Conservation (phyloP, 2,113 vertebrate species). For the Candoia aspera region DNA sequence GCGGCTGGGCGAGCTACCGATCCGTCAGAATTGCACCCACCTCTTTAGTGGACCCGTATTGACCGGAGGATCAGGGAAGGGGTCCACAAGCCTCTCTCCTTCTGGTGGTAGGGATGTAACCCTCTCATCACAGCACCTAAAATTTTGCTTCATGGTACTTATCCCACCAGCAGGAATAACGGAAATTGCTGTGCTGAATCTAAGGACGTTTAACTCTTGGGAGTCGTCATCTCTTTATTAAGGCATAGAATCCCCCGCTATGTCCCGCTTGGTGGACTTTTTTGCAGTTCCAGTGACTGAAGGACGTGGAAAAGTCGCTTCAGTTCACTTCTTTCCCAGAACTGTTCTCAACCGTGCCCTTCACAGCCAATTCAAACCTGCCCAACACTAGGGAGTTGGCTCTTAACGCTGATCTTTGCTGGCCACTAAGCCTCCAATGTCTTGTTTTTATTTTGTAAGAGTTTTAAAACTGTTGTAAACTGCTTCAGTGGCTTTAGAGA, state of each 20-base stretch:
- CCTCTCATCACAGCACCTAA: neutral
- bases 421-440: neutral
- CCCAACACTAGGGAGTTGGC: neutral
- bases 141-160: neutral
- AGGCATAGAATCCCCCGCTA: neutral
- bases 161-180: neutral
- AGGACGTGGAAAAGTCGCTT: neutral
- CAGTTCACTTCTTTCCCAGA: neutral
- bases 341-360: neutral
- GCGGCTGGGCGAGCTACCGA: too few relatives aligned
- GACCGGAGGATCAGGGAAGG: too few relatives aligned
- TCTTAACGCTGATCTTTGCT: neutral
- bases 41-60: too few relatives aligned
- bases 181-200: too few relatives aligned
- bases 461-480: neutral
- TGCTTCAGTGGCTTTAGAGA: neutral
- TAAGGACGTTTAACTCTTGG: neutral
- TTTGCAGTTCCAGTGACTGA: neutral
- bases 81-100: too few relatives aligned
- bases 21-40: too few relatives aligned
- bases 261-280: neutral
- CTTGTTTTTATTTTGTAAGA: neutral
- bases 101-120: neutral
- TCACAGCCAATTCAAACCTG: neutral
- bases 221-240: neutral